A percentile compares a stretch with the other conserved stretches of the same genome.
phyloP scores from a whole-genome alignment of 1,140 invertebrate genomes.

The Lethocerus indicus region DNA sequence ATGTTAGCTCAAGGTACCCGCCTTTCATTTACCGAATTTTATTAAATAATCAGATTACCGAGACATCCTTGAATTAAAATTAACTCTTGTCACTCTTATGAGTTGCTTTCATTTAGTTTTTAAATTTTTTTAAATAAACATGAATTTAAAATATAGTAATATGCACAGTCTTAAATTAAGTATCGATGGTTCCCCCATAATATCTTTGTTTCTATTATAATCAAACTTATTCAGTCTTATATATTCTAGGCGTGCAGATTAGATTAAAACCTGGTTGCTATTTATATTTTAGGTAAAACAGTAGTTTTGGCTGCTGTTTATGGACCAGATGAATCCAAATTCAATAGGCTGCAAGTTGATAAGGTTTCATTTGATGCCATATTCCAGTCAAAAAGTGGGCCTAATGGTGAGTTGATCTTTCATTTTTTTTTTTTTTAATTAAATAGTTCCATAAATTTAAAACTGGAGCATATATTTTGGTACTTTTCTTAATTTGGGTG shows the following conservation, averaged over 20 bases:
- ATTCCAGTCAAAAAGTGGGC: conserved; percentile 57
- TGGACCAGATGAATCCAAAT: conserved; percentile 66
- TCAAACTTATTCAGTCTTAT: too few relatives aligned
- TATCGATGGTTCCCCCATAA: too few relatives aligned
- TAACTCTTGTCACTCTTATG: not conserved
- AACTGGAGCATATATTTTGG: too few relatives aligned
- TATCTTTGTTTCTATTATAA: too few relatives aligned
- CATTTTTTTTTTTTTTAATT: too few relatives aligned
- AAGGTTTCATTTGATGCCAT: conserved; percentile 60
- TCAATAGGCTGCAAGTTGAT: conserved; percentile 57
- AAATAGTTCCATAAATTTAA: too few relatives aligned
- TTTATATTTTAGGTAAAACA: conserved; percentile 46
- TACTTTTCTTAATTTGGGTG: too few relatives aligned
- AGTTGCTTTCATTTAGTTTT: not conserved
- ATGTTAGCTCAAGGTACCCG: conserved; percentile 46
- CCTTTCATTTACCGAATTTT: not conserved
- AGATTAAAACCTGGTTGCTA: conserved; percentile 6
- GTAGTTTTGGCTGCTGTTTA: conserved; percentile 58
- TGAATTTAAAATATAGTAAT: not conserved
- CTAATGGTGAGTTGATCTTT: too few relatives aligned
- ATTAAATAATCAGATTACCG: not conserved
- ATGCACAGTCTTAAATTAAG: not conserved
- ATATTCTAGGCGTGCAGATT: too few relatives aligned
- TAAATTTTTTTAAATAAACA: not conserved
- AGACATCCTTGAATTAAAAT: not conserved